A percentile compares a stretch with the other conserved stretches of the same genome.
Evolutionary conservation across 2,797 vertebrate genomes (phyloP).

Genomic region (Dallia pectoralis): DNA sequence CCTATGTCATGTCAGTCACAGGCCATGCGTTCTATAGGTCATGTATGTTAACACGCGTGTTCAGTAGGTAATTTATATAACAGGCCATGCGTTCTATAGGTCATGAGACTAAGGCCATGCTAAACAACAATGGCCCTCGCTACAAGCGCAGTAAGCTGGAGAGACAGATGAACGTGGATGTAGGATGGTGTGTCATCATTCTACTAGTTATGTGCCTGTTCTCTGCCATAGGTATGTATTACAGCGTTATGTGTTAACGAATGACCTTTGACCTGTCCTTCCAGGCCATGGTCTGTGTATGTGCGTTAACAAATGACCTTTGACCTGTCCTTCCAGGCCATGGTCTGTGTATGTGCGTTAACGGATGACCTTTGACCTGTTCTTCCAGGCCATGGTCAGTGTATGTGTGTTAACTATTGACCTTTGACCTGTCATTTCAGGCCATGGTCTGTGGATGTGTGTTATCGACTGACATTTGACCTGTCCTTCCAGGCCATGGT

Average conservation of each 20-base stretch:
- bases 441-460: conserved; percentile 87
- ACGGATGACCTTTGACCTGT: conserved; percentile 55
- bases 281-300: no score
- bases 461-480: conserved; percentile 88
- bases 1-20: no score
- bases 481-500: no score
- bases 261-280: neutral
- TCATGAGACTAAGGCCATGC: conserved; percentile 96
- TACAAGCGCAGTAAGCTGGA: conserved; percentile 98
- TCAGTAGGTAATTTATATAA: neutral
- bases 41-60: no score
- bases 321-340: no score
- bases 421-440: no score
- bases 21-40: conserved; percentile 77
- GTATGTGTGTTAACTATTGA: no score
- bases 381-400: conserved; percentile 88
- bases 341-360: conserved; percentile 20
- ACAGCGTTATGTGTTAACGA: neutral
- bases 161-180: conserved; percentile 92
- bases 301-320: no score
- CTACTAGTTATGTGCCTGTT: conserved; percentile 93
- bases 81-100: conserved; percentile 67
- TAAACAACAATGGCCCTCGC: conserved; percentile 96
- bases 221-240: conserved; percentile 86
- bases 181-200: conserved; percentile 97